phyloP scores from a whole-genome alignment of 2,113 vertebrate species.

The Chloebia gouldiae region DNA sequence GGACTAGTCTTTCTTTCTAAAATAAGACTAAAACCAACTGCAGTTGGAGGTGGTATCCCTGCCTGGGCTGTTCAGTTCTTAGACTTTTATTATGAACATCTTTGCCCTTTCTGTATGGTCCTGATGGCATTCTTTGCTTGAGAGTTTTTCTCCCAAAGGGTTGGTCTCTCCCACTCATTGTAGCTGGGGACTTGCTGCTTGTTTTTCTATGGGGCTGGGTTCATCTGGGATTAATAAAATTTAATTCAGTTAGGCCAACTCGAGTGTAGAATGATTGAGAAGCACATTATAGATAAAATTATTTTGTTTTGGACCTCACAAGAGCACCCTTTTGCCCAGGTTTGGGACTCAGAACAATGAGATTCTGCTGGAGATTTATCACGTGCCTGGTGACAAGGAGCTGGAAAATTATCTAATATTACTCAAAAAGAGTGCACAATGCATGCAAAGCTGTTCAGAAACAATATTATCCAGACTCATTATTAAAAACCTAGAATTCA shows the following conservation, averaged over 20 bases:
- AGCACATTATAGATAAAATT: not conserved
- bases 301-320: conserved; percentile 23
- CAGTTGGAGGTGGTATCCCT: not conserved
- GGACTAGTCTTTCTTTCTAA: conserved; percentile 15
- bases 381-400: conserved; percentile 19
- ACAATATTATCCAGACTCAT: conserved; percentile 43
- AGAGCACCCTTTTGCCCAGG: not conserved
- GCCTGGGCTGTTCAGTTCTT: not conserved
- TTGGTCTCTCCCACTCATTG: not conserved
- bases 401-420: conserved; percentile 49
- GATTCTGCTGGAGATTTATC: conserved; percentile 48
- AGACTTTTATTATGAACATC: not conserved
- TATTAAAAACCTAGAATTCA: conserved; percentile 63
- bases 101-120: not conserved
- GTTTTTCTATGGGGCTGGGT: not conserved
- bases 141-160: not conserved
- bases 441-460: conserved; percentile 40
- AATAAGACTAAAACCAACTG: not conserved
- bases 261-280: not conserved
- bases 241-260: conserved; percentile 7
- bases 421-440: conserved; percentile 3
- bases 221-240: conserved; percentile 53
- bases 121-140: not conserved
- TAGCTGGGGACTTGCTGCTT: not conserved
- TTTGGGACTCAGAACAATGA: conserved; percentile 11